Conservation (phyloP, 1,140 invertebrate genomes). For the Heliconius hewitsoni region DNA sequence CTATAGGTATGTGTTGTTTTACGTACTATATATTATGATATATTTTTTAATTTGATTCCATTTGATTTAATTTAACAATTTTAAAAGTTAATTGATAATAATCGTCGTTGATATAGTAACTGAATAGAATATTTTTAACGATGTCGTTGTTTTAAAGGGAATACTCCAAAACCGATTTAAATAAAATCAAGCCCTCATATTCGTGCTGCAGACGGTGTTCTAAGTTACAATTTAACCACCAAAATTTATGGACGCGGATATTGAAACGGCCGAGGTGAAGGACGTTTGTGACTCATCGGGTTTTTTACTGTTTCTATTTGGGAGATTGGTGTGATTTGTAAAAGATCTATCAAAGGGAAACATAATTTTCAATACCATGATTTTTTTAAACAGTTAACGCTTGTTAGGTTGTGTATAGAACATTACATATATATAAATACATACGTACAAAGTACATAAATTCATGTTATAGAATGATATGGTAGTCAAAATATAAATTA, state of each 20-base stretch:
- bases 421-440: no score
- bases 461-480: not conserved
- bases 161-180: no score
- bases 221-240: not conserved
- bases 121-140: not conserved
- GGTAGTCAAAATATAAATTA: constrained; percentile 1
- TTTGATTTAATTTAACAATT: not conserved
- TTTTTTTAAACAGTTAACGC: not conserved
- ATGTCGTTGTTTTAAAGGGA: not conserved
- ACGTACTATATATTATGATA: no score
- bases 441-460: not conserved
- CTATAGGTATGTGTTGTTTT: no score
- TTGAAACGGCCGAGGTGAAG: constrained; percentile 58
- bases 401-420: no score
- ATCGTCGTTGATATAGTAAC: no score
- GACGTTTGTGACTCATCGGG: constrained; percentile 60
- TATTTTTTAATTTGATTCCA: no score
- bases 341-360: not conserved
- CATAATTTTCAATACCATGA: not conserved
- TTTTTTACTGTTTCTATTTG: constrained; percentile 34
- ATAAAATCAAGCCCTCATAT: not conserved
- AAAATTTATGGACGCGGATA: constrained; percentile 57
- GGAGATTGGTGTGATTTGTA: not conserved
- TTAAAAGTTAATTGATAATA: no score
- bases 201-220: not conserved